Percentiles rank a stretch among this genome's conserved stretches.
Evolutionary conservation across 2,888 invertebrate genomes (phyloP).

Genomic region (Amphipoea oculea): DNA sequence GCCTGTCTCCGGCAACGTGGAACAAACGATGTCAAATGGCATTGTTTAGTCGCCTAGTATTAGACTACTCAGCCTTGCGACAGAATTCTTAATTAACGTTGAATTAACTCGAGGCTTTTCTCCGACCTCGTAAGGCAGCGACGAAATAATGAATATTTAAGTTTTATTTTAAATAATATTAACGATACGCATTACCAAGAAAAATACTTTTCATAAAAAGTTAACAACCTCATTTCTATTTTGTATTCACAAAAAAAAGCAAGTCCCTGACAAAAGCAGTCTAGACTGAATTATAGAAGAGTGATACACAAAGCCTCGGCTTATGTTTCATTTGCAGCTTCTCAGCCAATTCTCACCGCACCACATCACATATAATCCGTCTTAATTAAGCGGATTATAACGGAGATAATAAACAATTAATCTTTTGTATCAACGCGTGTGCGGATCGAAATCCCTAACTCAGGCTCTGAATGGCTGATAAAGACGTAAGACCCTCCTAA

Average conservation of each 20-base stretch:
- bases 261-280: slow-evolving; percentile 8
- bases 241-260: neutral
- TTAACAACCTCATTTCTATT: slow-evolving; percentile 6
- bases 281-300: slow-evolving; percentile 40
- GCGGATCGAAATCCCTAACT: slow-evolving; percentile 51
- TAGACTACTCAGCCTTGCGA: slow-evolving; percentile 53
- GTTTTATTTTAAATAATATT: slow-evolving; percentile 37
- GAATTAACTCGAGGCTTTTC: slow-evolving; percentile 63
- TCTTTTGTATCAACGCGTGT: slow-evolving; percentile 58
- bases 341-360: slow-evolving; percentile 50
- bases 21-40: slow-evolving; percentile 68
- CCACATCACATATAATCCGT: slow-evolving; percentile 54
- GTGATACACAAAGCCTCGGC: slow-evolving; percentile 37
- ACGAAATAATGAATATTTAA: slow-evolving; percentile 41
- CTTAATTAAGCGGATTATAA: slow-evolving; percentile 64
- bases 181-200: slow-evolving; percentile 21
- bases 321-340: slow-evolving; percentile 55
- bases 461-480: slow-evolving; percentile 46
- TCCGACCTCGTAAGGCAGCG: slow-evolving; percentile 35
- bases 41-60: slow-evolving; percentile 69
- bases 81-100: slow-evolving; percentile 69
- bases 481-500: slow-evolving; percentile 56
- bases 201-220: slow-evolving; percentile 39
- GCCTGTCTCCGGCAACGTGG: slow-evolving; percentile 66
- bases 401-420: slow-evolving; percentile 63